Evolutionary conservation across 2,888 invertebrate species (phyloP), one percentile per base, ranked within the genome.

Genomic region (Sinotaia quadrata): DNA sequence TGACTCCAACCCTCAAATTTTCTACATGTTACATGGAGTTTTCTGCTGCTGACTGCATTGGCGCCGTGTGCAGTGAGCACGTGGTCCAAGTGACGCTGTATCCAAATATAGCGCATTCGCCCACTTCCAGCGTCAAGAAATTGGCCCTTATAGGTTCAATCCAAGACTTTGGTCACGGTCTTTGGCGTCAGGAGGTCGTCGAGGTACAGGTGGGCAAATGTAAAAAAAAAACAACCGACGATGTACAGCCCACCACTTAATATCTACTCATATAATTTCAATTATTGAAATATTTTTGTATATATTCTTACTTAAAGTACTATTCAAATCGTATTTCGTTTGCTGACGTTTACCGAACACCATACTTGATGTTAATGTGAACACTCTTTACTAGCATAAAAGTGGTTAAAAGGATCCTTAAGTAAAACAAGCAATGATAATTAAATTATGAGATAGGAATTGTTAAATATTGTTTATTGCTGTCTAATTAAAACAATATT

Each of bases 11-110:
- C 0, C 49, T 73, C 8, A 56, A 70, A 4, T 68, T 73, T 21
- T 73, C 73, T 2, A 56, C 73, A 8, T 73, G 73, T 33, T 70
- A 68, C 61, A 41, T 69, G 21, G 73, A 73, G 65, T 51, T 73
- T 49, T 44, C 41, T 21, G 66, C 63, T 31, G 44, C 63, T 31
- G 67, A 65, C 65, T 77, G 77, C 51, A 15, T 60, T 15, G 71
- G 61, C 4, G 61, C 47, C 18, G 52, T 71, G 34, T 77, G 77
- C 61, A 65, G 60, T n/a, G 68, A 72, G 49, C 67, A 71, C 60
- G 24, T 61, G n/a, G 54, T 77, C 15, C 61, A 71, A 33, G 49
- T 71, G 51, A 54, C 68, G 12, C 63, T 75, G 63, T 67, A 68
- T 29, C 75, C 73, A 12, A 72, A 75, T 37, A 63, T 70, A 52